Evolutionary conservation across 2,113 vertebrate genomes (phyloP).

Genomic region (Corythornis vintsioides): DNA sequence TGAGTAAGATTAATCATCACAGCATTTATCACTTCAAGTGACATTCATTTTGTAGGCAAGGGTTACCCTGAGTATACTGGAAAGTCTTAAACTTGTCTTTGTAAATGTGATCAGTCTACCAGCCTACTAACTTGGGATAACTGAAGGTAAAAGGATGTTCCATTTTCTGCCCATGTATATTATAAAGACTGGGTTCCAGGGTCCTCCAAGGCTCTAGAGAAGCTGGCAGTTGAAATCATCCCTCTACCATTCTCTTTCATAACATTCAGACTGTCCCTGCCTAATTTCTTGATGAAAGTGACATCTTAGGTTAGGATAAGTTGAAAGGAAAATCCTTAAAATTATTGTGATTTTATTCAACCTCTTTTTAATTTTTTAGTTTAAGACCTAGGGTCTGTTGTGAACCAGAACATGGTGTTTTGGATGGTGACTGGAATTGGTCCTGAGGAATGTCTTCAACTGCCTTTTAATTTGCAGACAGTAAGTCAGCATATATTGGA

Average conservation of each 20-base stretch:
- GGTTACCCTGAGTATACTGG: not conserved
- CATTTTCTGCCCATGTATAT: not conserved
- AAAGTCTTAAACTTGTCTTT: slow-evolving; percentile 18
- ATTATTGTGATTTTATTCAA: not conserved
- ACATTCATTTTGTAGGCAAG: not conserved
- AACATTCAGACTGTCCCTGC: not conserved
- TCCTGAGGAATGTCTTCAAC: not conserved
- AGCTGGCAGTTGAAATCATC: not conserved
- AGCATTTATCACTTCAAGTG: slow-evolving; percentile 19
- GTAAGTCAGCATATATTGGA: not conserved
- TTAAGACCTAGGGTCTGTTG: not conserved
- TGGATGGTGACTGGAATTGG: not conserved
- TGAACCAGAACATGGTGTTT: not conserved
- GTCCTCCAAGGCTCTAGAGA: not conserved
- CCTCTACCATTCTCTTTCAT: not conserved
- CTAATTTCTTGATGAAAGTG: not conserved
- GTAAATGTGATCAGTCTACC: not conserved
- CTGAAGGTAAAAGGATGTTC: not conserved
- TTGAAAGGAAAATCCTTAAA: not conserved
- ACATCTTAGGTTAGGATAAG: not conserved
- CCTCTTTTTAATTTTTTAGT: not conserved
- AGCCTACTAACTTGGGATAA: not conserved
- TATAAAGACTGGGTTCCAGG: not conserved
- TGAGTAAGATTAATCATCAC: not conserved
- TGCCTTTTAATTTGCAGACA: not conserved